Base-by-base conservation (phyloP, 2,113 vertebrate genomes). In the Callipepla squamata region DNA sequence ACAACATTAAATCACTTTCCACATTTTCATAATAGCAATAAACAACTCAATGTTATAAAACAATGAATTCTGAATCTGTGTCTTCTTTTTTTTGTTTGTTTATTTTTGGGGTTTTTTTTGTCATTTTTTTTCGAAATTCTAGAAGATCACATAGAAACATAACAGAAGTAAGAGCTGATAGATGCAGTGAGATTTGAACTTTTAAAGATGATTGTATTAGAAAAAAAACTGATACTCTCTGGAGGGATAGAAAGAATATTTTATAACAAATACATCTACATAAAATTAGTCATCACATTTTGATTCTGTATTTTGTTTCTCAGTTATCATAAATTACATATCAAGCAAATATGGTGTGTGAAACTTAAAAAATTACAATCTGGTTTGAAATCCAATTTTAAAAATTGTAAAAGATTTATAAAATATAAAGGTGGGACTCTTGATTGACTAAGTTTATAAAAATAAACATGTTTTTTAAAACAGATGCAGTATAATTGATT, bases 391-490 rank as follows among this genome's bases (percentile, higher is more conserved):
- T 76, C 17, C 75, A 65, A 63, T 61, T 59, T 34, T n/a, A 38
- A 34, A 34, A 72, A 10, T 15, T 40, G 7, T 34, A 65, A 61
- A 18, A 8, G 79, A 22, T 23, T 40, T 19, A 50, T 26, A 32
- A 68, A 65, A 66, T 25, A 26, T 4, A 3, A 1, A 2, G 1
- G 11, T 32, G 30, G 30, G 4, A 20, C 9, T 32, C 45, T 15
- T 32, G 2, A 78, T 65, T 47, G 26, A 80, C 73, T 51, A 40
- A 9, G 16, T 57, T 51, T 77, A 28, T 61, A 19, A 61, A 79
- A 62, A 67, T 36, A 58, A 80, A 57, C 7, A 42, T 4, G 20
- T 25, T 62, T 76, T 12, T 28, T 28, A 72, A 51, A 57, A 7
- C 7, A 82, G 8, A 57, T 61, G 32, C 40, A 45, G 17, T 47